Percentiles rank a stretch among this genome's conserved stretches.
Evolutionary conservation across 2,888 invertebrate species (phyloP).

Genomic region (Graphium colonna): DNA sequence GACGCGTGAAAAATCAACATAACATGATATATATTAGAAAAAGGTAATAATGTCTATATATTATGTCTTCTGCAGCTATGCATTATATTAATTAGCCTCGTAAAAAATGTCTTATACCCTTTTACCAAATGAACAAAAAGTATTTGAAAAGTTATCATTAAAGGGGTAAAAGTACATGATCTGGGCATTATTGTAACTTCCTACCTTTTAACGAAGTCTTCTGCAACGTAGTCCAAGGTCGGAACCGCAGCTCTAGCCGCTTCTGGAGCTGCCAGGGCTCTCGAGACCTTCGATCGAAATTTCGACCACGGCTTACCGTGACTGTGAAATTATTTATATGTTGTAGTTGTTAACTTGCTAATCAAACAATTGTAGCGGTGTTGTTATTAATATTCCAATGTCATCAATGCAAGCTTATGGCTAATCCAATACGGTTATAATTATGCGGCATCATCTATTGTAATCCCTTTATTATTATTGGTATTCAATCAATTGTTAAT

Average conservation of each 20-base stretch:
- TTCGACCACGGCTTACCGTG: conserved; percentile 93
- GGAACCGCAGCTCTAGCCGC: conserved; percentile 88
- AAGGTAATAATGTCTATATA: too few relatives aligned
- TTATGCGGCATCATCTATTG: not conserved
- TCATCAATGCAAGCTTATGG: not conserved
- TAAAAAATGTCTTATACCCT: too few relatives aligned
- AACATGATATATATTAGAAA: too few relatives aligned
- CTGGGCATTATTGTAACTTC: too few relatives aligned
- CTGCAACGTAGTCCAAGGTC: conserved; percentile 86
- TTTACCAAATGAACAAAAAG: too few relatives aligned
- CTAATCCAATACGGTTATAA: not conserved
- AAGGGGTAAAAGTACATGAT: too few relatives aligned
- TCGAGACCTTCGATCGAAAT: conserved; percentile 91
- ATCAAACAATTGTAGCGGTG: not conserved
- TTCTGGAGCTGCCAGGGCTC: conserved; percentile 88
- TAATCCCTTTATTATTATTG: not conserved
- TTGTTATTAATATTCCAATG: conserved; percentile 1
- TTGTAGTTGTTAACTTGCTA: not conserved
- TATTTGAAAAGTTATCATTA: too few relatives aligned
- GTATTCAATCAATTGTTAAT: not conserved
- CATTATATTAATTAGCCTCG: too few relatives aligned
- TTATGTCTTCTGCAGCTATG: too few relatives aligned
- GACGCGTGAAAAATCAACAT: too few relatives aligned
- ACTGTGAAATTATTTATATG: conserved; percentile 63
- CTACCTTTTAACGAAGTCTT: conserved; percentile 86